Base-by-base conservation (phyloP, 2,113 vertebrate species). In the Platichthys flesus region DNA sequence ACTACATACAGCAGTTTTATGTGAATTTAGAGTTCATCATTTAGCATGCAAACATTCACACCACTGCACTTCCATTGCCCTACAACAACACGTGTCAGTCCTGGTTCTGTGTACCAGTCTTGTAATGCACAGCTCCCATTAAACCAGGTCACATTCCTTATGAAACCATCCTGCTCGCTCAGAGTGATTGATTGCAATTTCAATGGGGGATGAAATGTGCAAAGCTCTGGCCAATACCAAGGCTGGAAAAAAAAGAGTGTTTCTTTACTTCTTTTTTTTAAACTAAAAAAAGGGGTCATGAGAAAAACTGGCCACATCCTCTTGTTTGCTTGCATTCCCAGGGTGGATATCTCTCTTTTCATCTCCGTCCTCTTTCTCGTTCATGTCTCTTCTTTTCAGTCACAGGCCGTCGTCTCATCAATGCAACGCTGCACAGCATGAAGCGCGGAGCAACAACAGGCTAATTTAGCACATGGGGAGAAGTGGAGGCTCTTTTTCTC, bases 221-320 rank as follows among this genome's bases (percentile, higher is more conserved):
- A 80, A 87, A 79, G 57, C 62, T 81, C 69, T 56, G 66, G 59
- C 58, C 64, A 63, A 64, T 55, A 71, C 60, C 12, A 47, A 52
- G 51, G 79, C 21, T 0, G 20, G 47, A 77, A 81, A 73, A 65
- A 65, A 54, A 12, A 37, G 13, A 5, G 14, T 37, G 4, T 71
- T 64, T 55, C 13, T 72, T 79, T 40, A 7, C 16, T 62, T 71
- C 65, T 37, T 57, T 61, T 64, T 49, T 62, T 40, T n/a, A 0
- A 21, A 63, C 54, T 24, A 81, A 76, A 78, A 78, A 85, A 56
- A 79, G 63, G 58, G 88, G 88, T 89, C 85, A 90, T 88, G 84
- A 89, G 85, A 90, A 89, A 92, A 78, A 85, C 67, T 79, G 59
- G 74, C 90, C 89, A 87, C 86, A 87, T 90, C 89, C 89, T 90